Evolutionary conservation across 2,888 invertebrate genomes (phyloP).

Genomic region (Cyclophora albipunctata): DNA sequence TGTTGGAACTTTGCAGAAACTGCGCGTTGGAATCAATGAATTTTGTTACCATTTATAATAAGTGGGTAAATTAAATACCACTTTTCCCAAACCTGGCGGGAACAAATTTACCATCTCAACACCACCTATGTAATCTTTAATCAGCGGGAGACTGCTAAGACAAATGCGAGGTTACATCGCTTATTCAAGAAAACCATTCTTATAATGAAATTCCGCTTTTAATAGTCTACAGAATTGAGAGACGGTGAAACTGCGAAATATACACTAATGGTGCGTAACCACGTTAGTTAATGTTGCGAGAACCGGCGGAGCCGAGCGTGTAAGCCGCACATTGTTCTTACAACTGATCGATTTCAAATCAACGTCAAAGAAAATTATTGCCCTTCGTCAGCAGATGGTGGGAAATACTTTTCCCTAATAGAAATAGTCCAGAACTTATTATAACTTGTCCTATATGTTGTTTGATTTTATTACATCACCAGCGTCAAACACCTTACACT

Average conservation of each 20-base stretch:
- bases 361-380: not conserved
- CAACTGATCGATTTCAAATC: not conserved
- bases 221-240: constrained; percentile 56
- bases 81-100: no score
- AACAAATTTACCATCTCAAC: constrained; percentile 21
- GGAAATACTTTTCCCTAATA: not conserved
- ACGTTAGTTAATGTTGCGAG: constrained; percentile 44
- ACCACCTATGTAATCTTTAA: constrained; percentile 46
- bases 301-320: constrained; percentile 6
- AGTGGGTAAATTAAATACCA: no score
- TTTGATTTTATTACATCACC: no score
- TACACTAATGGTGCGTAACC: constrained; percentile 57
- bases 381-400: no score
- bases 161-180: constrained; percentile 39
- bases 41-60: no score
- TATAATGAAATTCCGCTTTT: constrained; percentile 62
- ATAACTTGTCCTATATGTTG: no score
- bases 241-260: constrained; percentile 56
- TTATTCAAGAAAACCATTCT: constrained; percentile 53
- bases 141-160: constrained; percentile 37
- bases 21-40: no score
- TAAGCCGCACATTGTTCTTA: not conserved
- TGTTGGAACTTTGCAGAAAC: no score
- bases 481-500: no score
- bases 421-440: not conserved